phyloP scores from a whole-genome alignment of 2,888 invertebrate species.

The Halictus ligatus region DNA sequence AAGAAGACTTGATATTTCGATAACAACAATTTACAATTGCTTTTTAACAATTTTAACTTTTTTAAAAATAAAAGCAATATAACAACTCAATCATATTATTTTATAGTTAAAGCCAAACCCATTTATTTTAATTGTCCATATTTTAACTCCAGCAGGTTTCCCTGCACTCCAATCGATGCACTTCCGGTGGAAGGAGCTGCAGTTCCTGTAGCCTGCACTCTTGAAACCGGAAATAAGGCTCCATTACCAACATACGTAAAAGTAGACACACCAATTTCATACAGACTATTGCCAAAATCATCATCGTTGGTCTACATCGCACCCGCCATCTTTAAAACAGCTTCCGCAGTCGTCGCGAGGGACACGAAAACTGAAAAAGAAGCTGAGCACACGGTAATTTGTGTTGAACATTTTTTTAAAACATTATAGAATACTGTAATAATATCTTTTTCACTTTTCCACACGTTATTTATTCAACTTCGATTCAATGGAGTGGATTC shows the following conservation, averaged over 20 bases:
- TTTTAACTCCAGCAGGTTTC: conserved; percentile 49
- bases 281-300: conserved; percentile 69
- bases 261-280: conserved; percentile 69
- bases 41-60: too few relatives aligned
- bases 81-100: too few relatives aligned
- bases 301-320: conserved; percentile 74
- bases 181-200: conserved; percentile 40
- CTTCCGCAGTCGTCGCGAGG: conserved; percentile 69
- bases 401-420: background rate
- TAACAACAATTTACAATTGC: background rate
- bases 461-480: background rate
- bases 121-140: background rate
- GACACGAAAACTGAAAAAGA: conserved; percentile 63
- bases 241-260: conserved; percentile 68
- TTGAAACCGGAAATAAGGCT: conserved; percentile 42
- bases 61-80: too few relatives aligned
- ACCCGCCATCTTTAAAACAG: conserved; percentile 74
- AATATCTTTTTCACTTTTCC: background rate
- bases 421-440: background rate
- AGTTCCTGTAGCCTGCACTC: conserved; percentile 70
- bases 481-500: background rate
- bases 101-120: background rate
- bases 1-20: too few relatives aligned
- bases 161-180: conserved; percentile 64
- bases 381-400: conserved; percentile 61